Evolutionary conservation across 2,797 vertebrate species (phyloP).

Genomic region (Malurus leucopterus): DNA sequence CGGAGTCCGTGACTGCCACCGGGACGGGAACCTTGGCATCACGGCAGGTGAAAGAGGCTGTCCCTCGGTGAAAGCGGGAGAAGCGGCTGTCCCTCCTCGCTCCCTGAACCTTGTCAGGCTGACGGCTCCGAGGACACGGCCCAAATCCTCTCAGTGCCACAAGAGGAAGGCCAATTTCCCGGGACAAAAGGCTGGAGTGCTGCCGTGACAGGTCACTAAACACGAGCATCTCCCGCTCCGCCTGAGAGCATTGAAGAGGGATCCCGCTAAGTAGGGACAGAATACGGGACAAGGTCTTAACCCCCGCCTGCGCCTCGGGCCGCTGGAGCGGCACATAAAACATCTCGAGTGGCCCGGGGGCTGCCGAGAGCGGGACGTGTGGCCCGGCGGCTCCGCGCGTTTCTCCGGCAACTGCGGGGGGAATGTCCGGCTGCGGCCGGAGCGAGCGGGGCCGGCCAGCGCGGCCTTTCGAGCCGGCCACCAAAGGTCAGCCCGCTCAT

Average conservation of each 20-base stretch:
- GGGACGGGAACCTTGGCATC: not conserved
- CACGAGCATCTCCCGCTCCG: slow-evolving; percentile 21
- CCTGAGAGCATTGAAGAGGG: slow-evolving; percentile 34
- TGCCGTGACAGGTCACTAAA: slow-evolving; percentile 66
- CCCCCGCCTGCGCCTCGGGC: slow-evolving; percentile 6
- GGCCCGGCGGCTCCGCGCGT: not conserved
- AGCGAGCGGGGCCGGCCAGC: not conserved
- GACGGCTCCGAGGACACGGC: not conserved
- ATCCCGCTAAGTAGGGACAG: slow-evolving; percentile 19
- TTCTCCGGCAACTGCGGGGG: slow-evolving; percentile 25
- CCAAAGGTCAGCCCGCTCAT: not conserved
- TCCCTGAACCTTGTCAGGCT: not conserved
- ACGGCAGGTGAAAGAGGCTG: not conserved
- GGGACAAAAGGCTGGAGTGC: slow-evolving; percentile 69
- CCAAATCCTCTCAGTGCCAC: slow-evolving; percentile 37
- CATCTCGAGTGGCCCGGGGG: not conserved
- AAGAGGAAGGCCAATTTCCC: slow-evolving; percentile 53
- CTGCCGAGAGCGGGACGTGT: not conserved
- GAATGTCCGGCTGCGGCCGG: not conserved
- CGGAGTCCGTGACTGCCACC: not conserved
- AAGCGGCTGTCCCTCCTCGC: not conserved
- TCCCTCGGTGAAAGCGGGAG: not conserved
- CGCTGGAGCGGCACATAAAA: not conserved
- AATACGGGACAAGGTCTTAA: slow-evolving; percentile 31
- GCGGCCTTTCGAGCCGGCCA: not conserved